Evolutionary conservation across 2,113 vertebrate genomes (phyloP).

Genomic region (Balaenoptera acutorostrata): DNA sequence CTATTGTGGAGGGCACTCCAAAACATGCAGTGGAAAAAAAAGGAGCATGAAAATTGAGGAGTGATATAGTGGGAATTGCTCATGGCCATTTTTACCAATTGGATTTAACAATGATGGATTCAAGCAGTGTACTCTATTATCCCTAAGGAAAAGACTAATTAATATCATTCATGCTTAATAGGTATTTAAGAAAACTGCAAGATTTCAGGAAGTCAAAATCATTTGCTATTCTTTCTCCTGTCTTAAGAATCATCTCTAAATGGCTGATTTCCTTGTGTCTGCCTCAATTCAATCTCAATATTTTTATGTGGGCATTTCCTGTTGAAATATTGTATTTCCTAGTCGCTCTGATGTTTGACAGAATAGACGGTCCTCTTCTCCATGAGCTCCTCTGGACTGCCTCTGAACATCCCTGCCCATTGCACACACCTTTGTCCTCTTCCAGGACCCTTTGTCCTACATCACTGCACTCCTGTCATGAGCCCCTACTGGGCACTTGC

Average conservation of each 20-base stretch:
- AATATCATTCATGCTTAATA: not conserved
- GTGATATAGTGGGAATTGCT: not conserved
- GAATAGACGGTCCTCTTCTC: not conserved
- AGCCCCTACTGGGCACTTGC: accelerated
- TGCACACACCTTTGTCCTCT: not conserved
- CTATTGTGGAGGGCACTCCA: not conserved
- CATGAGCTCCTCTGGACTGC: not conserved
- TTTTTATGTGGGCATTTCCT: not conserved
- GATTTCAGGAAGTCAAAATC: not conserved
- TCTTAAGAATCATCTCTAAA: not conserved
- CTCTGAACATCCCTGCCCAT: not conserved
- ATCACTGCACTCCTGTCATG: not conserved
- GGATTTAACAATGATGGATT: not conserved
- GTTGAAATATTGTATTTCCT: not conserved
- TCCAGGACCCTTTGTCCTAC: not conserved
- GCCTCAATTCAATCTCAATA: not conserved
- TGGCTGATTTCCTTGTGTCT: not conserved
- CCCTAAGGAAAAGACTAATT: not conserved
- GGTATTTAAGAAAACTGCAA: not conserved
- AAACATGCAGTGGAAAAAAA: not conserved
- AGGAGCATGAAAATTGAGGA: not conserved
- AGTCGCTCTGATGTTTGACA: not conserved
- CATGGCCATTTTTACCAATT: not conserved
- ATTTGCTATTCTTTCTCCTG: not conserved
- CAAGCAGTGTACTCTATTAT: not conserved